These are phyloP conservation scores for Acropora tenuis DNA, from an alignment of 64 coral and sea anemone species.

Conservation along the genomic window DNA sequence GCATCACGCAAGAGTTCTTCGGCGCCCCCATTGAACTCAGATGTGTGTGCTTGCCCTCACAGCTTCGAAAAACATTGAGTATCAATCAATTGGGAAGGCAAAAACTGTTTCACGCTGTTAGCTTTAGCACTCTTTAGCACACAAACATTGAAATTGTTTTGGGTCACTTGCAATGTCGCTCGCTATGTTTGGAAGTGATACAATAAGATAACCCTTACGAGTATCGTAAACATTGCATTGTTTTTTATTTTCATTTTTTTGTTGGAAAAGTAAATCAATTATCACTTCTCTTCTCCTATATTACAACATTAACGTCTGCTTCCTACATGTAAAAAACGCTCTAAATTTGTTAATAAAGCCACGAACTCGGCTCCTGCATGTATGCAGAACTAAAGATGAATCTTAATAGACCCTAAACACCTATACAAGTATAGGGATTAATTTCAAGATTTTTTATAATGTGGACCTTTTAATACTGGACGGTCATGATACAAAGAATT, in stretches of 20 bases:
- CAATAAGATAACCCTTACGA: not conserved
- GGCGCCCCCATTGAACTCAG: too few relatives aligned
- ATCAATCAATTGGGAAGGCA: not conserved
- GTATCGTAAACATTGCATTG: not conserved
- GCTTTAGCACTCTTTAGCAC: too few relatives aligned
- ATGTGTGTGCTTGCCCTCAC: too few relatives aligned
- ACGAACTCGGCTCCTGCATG: not conserved
- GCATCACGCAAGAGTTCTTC: too few relatives aligned
- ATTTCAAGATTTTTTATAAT: constrained; percentile 16
- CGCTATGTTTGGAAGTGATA: constrained; percentile 26
- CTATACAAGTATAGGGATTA: constrained; percentile 2
- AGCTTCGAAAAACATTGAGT: too few relatives aligned
- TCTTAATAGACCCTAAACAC: constrained; percentile 8
- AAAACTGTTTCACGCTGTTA: not conserved
- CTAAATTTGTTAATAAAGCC: not conserved
- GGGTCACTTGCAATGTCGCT: not conserved
- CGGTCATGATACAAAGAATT: not conserved
- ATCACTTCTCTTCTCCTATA: not conserved
- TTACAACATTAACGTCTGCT: not conserved
- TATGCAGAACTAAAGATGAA: constrained; percentile 37
- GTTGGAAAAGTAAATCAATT: constrained; percentile 28
- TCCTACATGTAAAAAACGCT: not conserved
- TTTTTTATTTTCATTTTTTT: not conserved
- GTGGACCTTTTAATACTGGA: too few relatives aligned
- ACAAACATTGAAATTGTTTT: not conserved